phyloP scores from a whole-genome alignment of 2,113 vertebrate species.

The Ophthalmotilapia sp. region DNA sequence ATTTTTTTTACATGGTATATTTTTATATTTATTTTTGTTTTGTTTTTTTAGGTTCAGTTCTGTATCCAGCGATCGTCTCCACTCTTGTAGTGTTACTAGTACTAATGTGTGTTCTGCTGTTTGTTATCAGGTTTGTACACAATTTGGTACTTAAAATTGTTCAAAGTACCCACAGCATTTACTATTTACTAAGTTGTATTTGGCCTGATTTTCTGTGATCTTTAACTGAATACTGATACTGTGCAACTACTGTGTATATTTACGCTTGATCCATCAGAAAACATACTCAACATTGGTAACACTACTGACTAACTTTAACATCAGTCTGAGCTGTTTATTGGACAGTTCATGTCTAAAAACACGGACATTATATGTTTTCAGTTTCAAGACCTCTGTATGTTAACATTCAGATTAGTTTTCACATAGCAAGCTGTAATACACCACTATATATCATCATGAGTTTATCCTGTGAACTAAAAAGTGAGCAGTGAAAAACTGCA shows the following conservation, averaged over 20 bases:
- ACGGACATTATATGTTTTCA: background rate
- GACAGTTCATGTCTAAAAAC: background rate
- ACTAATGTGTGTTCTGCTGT: background rate
- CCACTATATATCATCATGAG: background rate
- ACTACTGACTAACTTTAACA: background rate
- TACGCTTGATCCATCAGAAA: background rate
- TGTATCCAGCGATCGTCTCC: background rate
- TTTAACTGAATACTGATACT: background rate
- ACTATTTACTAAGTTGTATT: background rate
- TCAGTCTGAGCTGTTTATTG: background rate
- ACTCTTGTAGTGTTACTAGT: background rate
- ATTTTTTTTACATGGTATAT: background rate
- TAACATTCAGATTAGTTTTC: background rate
- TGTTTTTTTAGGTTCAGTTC: background rate
- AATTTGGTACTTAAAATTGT: background rate
- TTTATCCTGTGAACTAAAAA: background rate
- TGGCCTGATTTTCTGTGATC: background rate
- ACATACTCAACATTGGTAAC: background rate
- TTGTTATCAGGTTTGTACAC: background rate
- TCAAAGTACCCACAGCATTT: accelerated
- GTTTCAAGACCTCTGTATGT: background rate
- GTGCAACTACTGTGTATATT: background rate
- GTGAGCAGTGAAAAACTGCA: background rate
- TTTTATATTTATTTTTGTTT: background rate
- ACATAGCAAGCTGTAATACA: background rate